Base-by-base conservation (phyloP, 2,113 vertebrate species). In the Oncorhynchus masou region DNA sequence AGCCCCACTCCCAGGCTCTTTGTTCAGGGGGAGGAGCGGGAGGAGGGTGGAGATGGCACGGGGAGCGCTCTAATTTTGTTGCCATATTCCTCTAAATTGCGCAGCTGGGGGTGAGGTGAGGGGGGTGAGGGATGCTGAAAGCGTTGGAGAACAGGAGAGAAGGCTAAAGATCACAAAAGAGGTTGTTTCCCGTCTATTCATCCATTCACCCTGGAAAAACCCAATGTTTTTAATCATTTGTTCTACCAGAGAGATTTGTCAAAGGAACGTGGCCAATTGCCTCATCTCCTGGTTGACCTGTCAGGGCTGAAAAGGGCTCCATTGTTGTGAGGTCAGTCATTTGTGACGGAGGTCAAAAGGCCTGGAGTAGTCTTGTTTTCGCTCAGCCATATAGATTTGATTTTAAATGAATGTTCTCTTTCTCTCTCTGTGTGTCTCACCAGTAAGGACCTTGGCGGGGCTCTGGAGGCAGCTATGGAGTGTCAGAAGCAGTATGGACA, bases 371-470 rank as follows among this genome's bases (percentile, higher is more conserved):
- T 79, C 79, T 70, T 77, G 72, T 80, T 51, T 87, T 89, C 83
- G 81, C 77, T 69, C 22, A 84, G 8, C 16, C 70, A 74, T 79
- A 85, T 79, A 84, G 60, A 75, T 75, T 70, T 80, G 81, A 84
- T 85, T 88, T 83, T 76, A 81, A 68, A 34, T 81, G 76, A 67
- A 81, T n/a, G 81, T 79, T 79, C 9, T 0, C 25, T 70, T 16
- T 74, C 20, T 77, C 29, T 75, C 11, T 84, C 2, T 70, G 19
- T 85, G 80, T 86, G 64, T 87, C 24, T 57, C 71, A 86, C 75
- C 87, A 99, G 97, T 80, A 86, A 88, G 65, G 94, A 99, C 75
- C 66, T 95, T 76, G 0, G 84, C 7, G 87, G 93, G 31, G 96
- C 96, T 73, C 82, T 99, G 22, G 93, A 97, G 12, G 92, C 93